Percentiles rank a stretch among this genome's conserved stretches.
phyloP scores from a whole-genome alignment of 2,888 invertebrate species.

The Abrostola triplasia region DNA sequence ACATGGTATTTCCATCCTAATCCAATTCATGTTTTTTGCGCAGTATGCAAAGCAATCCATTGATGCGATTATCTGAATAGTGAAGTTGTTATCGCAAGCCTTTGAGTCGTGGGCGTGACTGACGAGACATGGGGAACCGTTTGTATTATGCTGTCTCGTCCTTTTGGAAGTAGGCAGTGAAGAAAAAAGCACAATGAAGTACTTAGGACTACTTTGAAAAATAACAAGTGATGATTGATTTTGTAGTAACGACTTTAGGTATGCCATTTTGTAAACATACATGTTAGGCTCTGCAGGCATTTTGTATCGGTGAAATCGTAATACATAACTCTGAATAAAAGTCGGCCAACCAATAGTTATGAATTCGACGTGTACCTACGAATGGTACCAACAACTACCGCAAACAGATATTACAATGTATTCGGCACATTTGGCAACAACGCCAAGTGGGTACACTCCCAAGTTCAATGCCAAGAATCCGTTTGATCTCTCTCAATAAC shows the following conservation, averaged over 20 bases:
- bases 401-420: constrained; percentile 53
- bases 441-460: constrained; percentile 78
- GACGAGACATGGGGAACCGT: constrained; percentile 7
- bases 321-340: neutral
- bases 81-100: constrained; percentile 27
- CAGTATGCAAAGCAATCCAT: constrained; percentile 34
- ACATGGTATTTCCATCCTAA: constrained; percentile 23
- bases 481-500: constrained; percentile 65
- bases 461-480: constrained; percentile 86
- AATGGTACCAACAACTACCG: constrained; percentile 25
- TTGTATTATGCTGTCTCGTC: constrained; percentile 11
- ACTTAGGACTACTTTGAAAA: neutral
- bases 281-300: neutral
- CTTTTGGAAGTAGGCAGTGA: constrained; percentile 6
- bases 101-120: constrained; percentile 27
- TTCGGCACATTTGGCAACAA: constrained; percentile 75
- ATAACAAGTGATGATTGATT: too few species aligned
- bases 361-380: constrained; percentile 19
- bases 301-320: neutral
- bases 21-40: constrained; percentile 45
- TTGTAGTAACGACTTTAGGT: too few species aligned
- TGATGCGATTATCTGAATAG: constrained; percentile 36
- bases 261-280: neutral
- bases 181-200: neutral
- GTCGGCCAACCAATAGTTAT: constrained; percentile 34